Evolutionary conservation across 2,113 vertebrate species (phyloP).

Genomic region (Panthera uncia): DNA sequence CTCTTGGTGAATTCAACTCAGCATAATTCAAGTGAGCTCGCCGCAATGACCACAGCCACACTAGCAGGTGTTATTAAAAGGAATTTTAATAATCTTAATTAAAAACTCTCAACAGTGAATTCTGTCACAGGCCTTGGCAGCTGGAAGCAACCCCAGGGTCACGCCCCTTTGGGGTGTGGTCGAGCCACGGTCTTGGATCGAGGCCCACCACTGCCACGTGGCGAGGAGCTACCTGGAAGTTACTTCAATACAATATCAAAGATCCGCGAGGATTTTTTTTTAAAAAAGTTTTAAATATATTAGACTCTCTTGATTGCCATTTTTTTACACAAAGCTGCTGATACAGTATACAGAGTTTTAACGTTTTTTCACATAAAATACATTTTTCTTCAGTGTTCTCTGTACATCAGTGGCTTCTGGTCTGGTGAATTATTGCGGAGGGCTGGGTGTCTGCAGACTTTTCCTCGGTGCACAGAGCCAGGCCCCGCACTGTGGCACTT

Average conservation of each 20-base stretch:
- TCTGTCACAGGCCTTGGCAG: slow-evolving; percentile 82
- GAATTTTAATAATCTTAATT: slow-evolving; percentile 89
- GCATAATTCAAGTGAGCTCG: neutral
- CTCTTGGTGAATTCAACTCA: neutral
- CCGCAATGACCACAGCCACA: slow-evolving; percentile 59
- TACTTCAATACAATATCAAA: slow-evolving; percentile 87
- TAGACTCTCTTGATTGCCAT: slow-evolving; percentile 88
- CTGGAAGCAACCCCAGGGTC: slow-evolving; percentile 62
- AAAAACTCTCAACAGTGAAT: slow-evolving; percentile 87
- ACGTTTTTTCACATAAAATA: slow-evolving; percentile 85
- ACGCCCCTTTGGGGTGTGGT: slow-evolving; percentile 76
- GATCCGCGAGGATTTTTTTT: slow-evolving; percentile 77
- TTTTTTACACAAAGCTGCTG: slow-evolving; percentile 88
- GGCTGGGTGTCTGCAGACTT: slow-evolving; percentile 71
- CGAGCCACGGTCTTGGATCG: slow-evolving; percentile 59
- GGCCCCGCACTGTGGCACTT: slow-evolving; percentile 31
- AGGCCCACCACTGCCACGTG: slow-evolving; percentile 67
- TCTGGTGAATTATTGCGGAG: slow-evolving; percentile 83
- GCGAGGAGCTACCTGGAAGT: slow-evolving; percentile 80
- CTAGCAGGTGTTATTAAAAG: slow-evolving; percentile 85
- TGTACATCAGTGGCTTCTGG: slow-evolving; percentile 83
- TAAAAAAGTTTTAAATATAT: slow-evolving; percentile 89
- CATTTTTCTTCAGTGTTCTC: slow-evolving; percentile 80
- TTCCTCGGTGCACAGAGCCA: slow-evolving; percentile 52
- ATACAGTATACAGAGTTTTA: slow-evolving; percentile 87